A percentile compares a stretch with the other conserved stretches of the same genome.
phyloP scores from a whole-genome alignment of 2,888 invertebrate genomes.

The Rotaria macrura region DNA sequence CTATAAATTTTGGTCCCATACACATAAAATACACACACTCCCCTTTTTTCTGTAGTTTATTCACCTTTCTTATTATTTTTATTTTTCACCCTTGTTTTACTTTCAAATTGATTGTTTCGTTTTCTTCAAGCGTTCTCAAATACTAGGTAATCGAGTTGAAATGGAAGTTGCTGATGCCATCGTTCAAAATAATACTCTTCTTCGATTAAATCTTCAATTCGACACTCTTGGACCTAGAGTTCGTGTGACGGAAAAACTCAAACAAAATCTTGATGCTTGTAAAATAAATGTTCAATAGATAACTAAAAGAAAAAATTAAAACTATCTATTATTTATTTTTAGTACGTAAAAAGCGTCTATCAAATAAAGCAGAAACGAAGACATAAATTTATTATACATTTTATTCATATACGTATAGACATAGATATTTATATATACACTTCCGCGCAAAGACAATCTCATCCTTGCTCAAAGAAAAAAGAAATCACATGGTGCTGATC shows the following conservation, averaged over 20 bases:
- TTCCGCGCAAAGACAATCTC: background rate
- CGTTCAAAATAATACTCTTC: conserved; percentile 81
- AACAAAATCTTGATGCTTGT: conserved; percentile 41
- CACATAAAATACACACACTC: background rate
- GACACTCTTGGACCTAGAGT: conserved; percentile 72
- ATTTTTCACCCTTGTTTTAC: no score
- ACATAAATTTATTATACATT: background rate
- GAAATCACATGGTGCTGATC: background rate
- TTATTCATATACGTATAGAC: background rate
- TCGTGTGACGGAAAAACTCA: conserved; percentile 46
- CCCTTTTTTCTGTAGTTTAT: background rate
- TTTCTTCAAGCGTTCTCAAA: conserved; percentile 69
- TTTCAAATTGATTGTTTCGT: background rate
- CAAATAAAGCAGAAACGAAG: background rate
- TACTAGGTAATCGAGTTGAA: conserved; percentile 94
- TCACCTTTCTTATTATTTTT: background rate
- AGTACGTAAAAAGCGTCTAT: background rate
- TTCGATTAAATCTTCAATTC: conserved; percentile 85
- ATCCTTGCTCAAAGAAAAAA: background rate
- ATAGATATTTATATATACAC: background rate
- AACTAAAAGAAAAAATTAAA: background rate
- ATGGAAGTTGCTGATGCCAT: conserved; percentile 92
- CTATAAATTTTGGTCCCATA: background rate
- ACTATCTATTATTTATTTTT: background rate
- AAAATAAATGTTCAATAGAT: background rate